These are phyloP conservation scores for Mythimna impura DNA, from an alignment of 2,888 invertebrate genomes.

Conservation along the genomic window DNA sequence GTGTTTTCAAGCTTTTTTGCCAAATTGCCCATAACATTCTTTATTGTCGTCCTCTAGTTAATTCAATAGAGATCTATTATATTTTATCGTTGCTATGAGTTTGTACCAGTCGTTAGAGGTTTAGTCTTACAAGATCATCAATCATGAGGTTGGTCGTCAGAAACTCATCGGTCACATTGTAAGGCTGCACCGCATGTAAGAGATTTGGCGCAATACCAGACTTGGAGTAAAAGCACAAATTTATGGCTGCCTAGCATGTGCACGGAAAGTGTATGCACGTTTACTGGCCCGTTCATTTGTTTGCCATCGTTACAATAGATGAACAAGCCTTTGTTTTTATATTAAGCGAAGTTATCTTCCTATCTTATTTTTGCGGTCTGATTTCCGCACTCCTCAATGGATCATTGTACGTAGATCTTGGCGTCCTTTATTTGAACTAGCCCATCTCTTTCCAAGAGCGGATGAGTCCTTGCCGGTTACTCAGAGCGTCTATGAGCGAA, in stretches of 20 bases:
- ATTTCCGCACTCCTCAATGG: too few relatives aligned
- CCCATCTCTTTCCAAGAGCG: too few relatives aligned
- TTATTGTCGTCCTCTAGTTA: neutral
- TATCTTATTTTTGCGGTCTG: too few relatives aligned
- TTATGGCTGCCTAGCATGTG: neutral
- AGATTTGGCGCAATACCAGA: neutral
- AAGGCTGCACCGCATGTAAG: constrained; percentile 3
- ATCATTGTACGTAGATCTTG: too few relatives aligned
- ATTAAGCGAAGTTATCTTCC: too few relatives aligned
- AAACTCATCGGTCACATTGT: constrained; percentile 31
- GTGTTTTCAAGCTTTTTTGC: neutral
- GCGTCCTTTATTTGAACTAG: too few relatives aligned
- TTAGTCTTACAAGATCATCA: constrained; percentile 31
- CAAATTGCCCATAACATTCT: neutral
- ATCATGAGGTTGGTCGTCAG: constrained; percentile 34
- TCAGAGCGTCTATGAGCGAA: too few relatives aligned
- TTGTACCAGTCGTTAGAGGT: neutral
- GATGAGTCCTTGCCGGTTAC: too few relatives aligned
- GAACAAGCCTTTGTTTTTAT: too few relatives aligned
- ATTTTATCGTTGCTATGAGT: neutral
- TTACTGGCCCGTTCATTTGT: too few relatives aligned
- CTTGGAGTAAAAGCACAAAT: neutral
- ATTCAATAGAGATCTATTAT: constrained; percentile 14
- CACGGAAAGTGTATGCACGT: neutral
- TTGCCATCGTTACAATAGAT: too few relatives aligned